Evolutionary conservation across 2,888 invertebrate species (phyloP).

Genomic region (Nematopogon swammerdamellus): DNA sequence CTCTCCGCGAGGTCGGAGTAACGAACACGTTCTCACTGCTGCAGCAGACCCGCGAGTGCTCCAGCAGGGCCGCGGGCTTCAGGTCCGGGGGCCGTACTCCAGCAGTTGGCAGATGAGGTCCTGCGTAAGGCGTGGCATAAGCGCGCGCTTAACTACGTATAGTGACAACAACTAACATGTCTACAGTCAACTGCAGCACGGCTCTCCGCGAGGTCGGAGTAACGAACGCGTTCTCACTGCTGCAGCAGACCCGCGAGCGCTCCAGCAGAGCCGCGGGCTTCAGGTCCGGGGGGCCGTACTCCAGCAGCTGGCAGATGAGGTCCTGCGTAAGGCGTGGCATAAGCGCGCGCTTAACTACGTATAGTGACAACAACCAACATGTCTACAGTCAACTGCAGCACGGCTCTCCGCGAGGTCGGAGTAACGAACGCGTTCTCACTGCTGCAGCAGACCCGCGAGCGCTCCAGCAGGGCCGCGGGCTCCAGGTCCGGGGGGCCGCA

Average conservation of each 20-base stretch:
- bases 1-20: constrained; percentile 25
- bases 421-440: constrained; percentile 18
- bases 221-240: constrained; percentile 19
- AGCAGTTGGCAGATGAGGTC: constrained; percentile 32
- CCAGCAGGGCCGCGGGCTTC: constrained; percentile 14
- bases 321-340: constrained; percentile 19
- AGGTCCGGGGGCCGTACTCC: constrained; percentile 17
- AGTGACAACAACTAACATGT: constrained; percentile 32
- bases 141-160: too few relatives aligned
- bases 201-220: constrained; percentile 26
- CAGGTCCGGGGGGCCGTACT: constrained; percentile 15
- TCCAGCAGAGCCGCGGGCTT: constrained; percentile 15
- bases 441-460: constrained; percentile 18
- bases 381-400: constrained; percentile 34
- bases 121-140: too few relatives aligned
- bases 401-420: constrained; percentile 23
- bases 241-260: constrained; percentile 18
- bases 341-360: too few relatives aligned
- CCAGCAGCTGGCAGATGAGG: constrained; percentile 28
- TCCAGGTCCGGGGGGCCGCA: constrained; percentile 14
- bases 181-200: constrained; percentile 31
- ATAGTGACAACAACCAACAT: constrained; percentile 28
- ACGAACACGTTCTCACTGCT: constrained; percentile 19
- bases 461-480: constrained; percentile 12
- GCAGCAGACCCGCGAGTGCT: constrained; percentile 18